Conservation (phyloP, 2,888 invertebrate species). For the Timema podura region DNA sequence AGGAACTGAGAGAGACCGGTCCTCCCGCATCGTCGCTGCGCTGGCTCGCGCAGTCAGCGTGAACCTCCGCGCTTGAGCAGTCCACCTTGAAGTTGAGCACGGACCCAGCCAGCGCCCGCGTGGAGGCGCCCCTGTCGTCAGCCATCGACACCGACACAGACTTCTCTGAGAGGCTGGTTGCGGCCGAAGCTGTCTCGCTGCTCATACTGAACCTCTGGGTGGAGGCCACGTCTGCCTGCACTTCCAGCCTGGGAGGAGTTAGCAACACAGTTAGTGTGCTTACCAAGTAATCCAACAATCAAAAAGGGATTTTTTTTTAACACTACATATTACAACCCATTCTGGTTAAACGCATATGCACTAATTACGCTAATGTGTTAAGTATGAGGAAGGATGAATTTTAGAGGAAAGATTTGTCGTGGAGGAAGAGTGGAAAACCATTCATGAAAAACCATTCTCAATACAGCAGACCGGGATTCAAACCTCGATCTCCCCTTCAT, state of each 20-base stretch:
- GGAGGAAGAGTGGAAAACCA: no score
- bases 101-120: slow-evolving; percentile 73
- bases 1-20: slow-evolving; percentile 46
- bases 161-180: slow-evolving; percentile 62
- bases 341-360: no score
- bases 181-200: slow-evolving; percentile 60
- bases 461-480: no score
- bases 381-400: no score
- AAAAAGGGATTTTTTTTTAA: background rate
- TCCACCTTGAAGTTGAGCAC: slow-evolving; percentile 61
- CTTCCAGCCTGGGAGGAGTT: slow-evolving; percentile 55
- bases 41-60: slow-evolving; percentile 34
- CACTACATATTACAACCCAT: no score
- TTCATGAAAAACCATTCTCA: no score
- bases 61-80: slow-evolving; percentile 33
- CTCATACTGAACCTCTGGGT: slow-evolving; percentile 62
- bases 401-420: no score
- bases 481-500: no score
- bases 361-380: no score
- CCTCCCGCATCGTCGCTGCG: slow-evolving; percentile 39
- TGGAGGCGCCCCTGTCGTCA: slow-evolving; percentile 66
- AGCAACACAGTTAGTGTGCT: background rate
- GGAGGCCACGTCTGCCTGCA: slow-evolving; percentile 66
- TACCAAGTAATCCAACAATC: background rate
- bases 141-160: slow-evolving; percentile 60